Conservation (phyloP, 2,797 vertebrate species). For the Lacerta bilineata region DNA sequence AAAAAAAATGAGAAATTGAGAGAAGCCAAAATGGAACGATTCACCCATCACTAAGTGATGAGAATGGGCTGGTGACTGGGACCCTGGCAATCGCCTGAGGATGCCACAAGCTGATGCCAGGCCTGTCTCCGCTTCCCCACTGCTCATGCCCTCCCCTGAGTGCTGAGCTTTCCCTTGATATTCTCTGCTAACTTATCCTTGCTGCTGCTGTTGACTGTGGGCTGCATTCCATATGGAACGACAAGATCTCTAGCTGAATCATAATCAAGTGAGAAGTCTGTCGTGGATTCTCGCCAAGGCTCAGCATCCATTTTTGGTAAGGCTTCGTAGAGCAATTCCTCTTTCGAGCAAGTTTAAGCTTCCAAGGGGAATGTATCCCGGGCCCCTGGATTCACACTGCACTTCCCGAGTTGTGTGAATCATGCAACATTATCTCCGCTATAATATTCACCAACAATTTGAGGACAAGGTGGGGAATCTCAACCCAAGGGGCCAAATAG, state of each 20-base stretch:
- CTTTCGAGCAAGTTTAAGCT: neutral
- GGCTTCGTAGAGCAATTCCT: slow-evolving; percentile 19
- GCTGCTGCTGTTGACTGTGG: slow-evolving; percentile 22
- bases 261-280: fast-evolving
- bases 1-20: too few species aligned
- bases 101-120: neutral
- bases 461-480: too few species aligned
- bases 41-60: too few species aligned
- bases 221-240: slow-evolving; percentile 16
- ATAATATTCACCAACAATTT: neutral
- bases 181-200: slow-evolving; percentile 36
- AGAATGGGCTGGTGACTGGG: too few species aligned
- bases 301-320: slow-evolving; percentile 17
- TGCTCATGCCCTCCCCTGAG: slow-evolving; percentile 18
- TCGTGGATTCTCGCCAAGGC: slow-evolving; percentile 14
- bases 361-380: neutral
- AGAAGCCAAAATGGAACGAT: too few species aligned
- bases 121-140: slow-evolving; percentile 29
- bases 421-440: neutral
- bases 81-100: neutral
- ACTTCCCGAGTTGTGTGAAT: neutral
- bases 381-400: neutral
- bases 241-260: neutral
- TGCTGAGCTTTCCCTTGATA: fast-evolving
- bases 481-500: too few species aligned